phyloP scores from a whole-genome alignment of 2,113 vertebrate species.

The Corythoichthys haematopterus region DNA sequence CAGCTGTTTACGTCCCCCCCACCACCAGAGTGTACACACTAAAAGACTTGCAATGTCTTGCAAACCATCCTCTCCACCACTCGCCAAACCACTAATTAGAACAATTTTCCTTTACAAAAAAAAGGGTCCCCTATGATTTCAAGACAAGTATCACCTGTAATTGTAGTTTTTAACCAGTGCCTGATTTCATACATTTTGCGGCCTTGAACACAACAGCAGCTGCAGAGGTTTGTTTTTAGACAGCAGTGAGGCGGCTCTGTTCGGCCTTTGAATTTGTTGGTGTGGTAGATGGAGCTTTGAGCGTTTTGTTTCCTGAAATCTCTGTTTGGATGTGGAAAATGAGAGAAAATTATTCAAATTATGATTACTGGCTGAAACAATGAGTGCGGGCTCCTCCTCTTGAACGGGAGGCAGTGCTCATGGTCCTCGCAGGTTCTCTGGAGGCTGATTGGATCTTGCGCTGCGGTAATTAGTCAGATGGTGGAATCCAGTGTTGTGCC shows the following conservation, averaged over 20 bases:
- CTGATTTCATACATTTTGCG: conserved; percentile 99
- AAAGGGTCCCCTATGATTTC: conserved; percentile 97
- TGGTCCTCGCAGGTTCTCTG: conserved; percentile 33
- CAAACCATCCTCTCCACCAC: conserved; percentile 57
- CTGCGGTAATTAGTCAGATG: conserved; percentile 57
- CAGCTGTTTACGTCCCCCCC: conserved; percentile 91
- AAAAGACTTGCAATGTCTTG: conserved; percentile 83
- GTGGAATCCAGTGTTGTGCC: conserved; percentile 46
- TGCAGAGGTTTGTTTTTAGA: conserved; percentile 93
- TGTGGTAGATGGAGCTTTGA: conserved; percentile 48
- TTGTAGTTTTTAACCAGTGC: conserved; percentile 99
- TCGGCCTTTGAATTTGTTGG: conserved; percentile 9
- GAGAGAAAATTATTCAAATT: conserved; percentile 89
- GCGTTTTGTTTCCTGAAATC: conserved; percentile 91
- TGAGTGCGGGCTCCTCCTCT: conserved; percentile 81
- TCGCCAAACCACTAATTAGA: conserved; percentile 96
- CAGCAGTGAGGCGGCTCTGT: conserved; percentile 62
- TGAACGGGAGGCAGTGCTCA: conserved; percentile 43
- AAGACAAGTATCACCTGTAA: conserved; percentile 99
- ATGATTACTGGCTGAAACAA: conserved; percentile 81
- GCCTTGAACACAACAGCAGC: conserved; percentile 88
- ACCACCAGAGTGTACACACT: conserved; percentile 60
- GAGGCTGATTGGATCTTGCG: conserved; percentile 15
- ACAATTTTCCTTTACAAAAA: conserved; percentile 98
- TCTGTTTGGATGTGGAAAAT: conserved; percentile 96